These are phyloP conservation scores for Petroica traversi DNA, from an alignment of 2,113 vertebrate species.

Conservation along the genomic window DNA sequence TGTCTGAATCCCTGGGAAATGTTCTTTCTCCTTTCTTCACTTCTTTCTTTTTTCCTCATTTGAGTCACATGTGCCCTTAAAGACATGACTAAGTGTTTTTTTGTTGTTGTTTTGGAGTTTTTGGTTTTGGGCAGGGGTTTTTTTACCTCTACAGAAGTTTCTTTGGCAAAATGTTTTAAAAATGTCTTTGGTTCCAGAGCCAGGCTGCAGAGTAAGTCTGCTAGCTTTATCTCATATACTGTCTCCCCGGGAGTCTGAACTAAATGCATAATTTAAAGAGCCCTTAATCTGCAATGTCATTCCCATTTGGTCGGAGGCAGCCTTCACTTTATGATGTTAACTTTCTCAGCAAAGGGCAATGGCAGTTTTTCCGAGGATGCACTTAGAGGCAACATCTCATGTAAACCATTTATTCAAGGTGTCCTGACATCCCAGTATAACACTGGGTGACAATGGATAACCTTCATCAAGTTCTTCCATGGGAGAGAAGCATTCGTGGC, in stretches of 20 bases:
- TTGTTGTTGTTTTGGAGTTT: not conserved
- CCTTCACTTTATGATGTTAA: constrained; percentile 79
- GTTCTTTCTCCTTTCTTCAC: not conserved
- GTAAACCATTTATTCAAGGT: constrained; percentile 65
- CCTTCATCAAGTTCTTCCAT: constrained; percentile 48
- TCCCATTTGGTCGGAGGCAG: constrained; percentile 76
- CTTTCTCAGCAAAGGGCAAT: constrained; percentile 75
- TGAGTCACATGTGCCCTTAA: not conserved
- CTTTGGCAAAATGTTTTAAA: not conserved
- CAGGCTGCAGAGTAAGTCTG: constrained; percentile 29
- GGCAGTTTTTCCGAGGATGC: constrained; percentile 54
- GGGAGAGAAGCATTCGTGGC: not conserved
- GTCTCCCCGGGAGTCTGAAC: constrained; percentile 74
- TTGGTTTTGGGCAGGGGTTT: not conserved
- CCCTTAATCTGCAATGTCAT: constrained; percentile 76
- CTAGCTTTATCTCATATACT: constrained; percentile 56
- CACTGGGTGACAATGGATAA: constrained; percentile 58
- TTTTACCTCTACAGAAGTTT: not conserved
- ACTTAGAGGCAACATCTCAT: constrained; percentile 45
- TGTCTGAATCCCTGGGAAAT: not conserved
- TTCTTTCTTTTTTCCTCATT: not conserved
- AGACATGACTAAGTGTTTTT: not conserved
- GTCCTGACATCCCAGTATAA: constrained; percentile 50
- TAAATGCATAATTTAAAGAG: constrained; percentile 78
- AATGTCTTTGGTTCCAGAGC: not conserved